phyloP scores from a whole-genome alignment of 2,888 invertebrate genomes.

The Ennomos erosarius region DNA sequence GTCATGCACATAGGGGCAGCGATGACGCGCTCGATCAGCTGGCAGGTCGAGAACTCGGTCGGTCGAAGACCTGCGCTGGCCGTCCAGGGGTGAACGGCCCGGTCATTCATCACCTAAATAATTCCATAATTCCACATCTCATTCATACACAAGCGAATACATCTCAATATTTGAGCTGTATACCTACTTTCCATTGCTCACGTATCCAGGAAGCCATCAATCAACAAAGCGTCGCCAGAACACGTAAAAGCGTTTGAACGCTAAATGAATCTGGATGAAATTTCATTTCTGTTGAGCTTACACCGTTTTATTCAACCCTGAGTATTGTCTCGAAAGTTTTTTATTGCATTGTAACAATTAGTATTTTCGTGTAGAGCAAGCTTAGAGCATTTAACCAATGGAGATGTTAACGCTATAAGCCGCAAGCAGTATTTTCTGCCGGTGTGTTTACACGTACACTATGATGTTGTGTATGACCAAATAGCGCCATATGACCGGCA shows the following conservation, averaged over 20 bases:
- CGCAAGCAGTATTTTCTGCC: too few relatives aligned
- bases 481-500: too few relatives aligned
- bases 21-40: constrained; percentile 71
- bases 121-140: constrained; percentile 75
- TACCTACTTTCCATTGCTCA: constrained; percentile 41
- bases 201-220: constrained; percentile 70
- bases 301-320: background rate
- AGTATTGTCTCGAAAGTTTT: too few relatives aligned
- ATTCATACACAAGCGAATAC: constrained; percentile 75
- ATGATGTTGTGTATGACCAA: too few relatives aligned
- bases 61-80: constrained; percentile 73
- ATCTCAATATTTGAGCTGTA: constrained; percentile 71
- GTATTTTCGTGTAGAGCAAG: too few relatives aligned
- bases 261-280: constrained; percentile 24
- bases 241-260: constrained; percentile 40
- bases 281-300: constrained; percentile 2
- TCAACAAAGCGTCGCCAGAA: constrained; percentile 45
- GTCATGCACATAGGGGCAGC: constrained; percentile 44
- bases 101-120: constrained; percentile 73
- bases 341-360: too few relatives aligned
- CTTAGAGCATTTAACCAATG: too few relatives aligned
- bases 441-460: too few relatives aligned
- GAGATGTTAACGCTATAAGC: too few relatives aligned
- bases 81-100: constrained; percentile 69
- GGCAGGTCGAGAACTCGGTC: constrained; percentile 68